Conservation (phyloP, 1,140 invertebrate species). For the Olivierus martensii region DNA sequence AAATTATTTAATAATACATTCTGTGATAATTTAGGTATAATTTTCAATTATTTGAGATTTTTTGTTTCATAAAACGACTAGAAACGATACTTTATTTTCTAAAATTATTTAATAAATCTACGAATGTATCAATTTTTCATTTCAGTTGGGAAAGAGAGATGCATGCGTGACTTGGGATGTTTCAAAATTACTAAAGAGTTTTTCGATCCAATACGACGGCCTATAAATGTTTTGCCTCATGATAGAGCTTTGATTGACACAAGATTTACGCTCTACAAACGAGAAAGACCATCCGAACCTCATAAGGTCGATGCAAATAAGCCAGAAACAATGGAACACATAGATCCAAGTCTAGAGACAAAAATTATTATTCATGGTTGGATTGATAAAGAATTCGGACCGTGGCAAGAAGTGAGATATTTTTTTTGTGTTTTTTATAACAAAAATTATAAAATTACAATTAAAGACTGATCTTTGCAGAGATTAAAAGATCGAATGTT, state of each 20-base stretch:
- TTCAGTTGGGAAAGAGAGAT: not conserved
- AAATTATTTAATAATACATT: too few relatives aligned
- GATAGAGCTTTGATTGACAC: constrained; percentile 65
- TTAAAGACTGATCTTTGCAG: too few relatives aligned
- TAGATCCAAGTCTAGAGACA: constrained; percentile 29
- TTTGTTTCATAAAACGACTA: too few relatives aligned
- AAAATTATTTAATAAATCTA: too few relatives aligned
- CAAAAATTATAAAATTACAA: too few relatives aligned
- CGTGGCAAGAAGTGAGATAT: too few relatives aligned
- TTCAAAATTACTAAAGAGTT: constrained; percentile 14
- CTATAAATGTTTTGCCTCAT: constrained; percentile 10
- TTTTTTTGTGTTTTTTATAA: too few relatives aligned
- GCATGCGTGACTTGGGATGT: constrained; percentile 16
- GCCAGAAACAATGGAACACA: constrained; percentile 17
- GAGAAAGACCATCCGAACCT: constrained; percentile 44
- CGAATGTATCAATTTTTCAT: too few relatives aligned
- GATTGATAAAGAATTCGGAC: constrained; percentile 40
- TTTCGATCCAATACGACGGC: constrained; percentile 6
- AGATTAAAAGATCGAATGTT: constrained; percentile 22
- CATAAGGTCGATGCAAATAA: not conserved
- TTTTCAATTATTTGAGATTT: too few relatives aligned
- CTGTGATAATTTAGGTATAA: too few relatives aligned
- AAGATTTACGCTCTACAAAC: constrained; percentile 58
- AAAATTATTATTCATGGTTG: constrained; percentile 43
- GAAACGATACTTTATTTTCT: too few relatives aligned